Conservation (phyloP, 2,113 vertebrate genomes). For the Peromyscus maniculatus region DNA sequence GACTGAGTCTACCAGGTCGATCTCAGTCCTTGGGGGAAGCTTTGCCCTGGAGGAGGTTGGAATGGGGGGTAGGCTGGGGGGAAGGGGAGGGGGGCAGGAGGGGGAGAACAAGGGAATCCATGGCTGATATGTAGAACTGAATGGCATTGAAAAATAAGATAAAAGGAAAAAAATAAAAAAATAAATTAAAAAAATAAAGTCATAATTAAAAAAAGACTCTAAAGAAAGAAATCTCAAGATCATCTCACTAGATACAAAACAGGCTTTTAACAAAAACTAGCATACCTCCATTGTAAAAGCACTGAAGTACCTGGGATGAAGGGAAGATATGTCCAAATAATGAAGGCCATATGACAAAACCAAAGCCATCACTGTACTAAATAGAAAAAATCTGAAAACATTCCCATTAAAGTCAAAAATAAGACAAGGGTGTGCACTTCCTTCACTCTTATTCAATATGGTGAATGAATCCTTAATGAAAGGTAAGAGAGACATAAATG, state of each 20-base stretch:
- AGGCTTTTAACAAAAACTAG: neutral
- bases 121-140: too few relatives aligned
- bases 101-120: too few relatives aligned
- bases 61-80: too few relatives aligned
- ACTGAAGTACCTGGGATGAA: neutral
- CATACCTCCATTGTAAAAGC: neutral
- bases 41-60: too few relatives aligned
- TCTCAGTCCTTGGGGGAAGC: too few relatives aligned
- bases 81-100: too few relatives aligned
- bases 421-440: neutral
- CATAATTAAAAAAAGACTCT: neutral
- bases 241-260: neutral
- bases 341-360: neutral
- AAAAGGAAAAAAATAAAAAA: too few relatives aligned
- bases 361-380: too few relatives aligned
- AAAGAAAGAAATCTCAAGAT: neutral
- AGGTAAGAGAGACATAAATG: neutral
- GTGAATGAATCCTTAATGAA: neutral
- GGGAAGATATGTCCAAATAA: neutral
- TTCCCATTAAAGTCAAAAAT: neutral
- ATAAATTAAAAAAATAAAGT: too few relatives aligned
- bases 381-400: neutral
- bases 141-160: too few relatives aligned
- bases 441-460: neutral
- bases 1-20: too few relatives aligned